Conservation (phyloP, 2,888 invertebrate genomes). For the Drosophila tanythrix region DNA sequence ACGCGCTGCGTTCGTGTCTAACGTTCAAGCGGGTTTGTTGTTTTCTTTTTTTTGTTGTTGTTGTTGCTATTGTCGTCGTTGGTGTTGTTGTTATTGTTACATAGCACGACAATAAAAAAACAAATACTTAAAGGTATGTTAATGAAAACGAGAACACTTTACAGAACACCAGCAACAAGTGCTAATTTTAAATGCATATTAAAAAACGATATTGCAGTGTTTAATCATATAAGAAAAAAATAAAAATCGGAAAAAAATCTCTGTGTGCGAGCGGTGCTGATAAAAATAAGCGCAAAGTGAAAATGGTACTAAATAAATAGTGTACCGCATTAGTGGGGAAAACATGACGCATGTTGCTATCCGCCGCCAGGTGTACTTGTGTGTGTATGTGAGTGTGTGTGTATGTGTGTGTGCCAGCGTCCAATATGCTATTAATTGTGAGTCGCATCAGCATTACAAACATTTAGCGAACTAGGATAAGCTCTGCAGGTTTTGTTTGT, state of each 20-base stretch:
- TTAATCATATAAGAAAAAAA: conserved; percentile 20
- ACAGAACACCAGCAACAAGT: conserved; percentile 37
- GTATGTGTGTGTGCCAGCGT: conserved; percentile 32
- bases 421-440: conserved; percentile 30
- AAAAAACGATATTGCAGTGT: conserved; percentile 27
- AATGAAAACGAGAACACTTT: conserved; percentile 49
- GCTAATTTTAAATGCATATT: conserved; percentile 43
- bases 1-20: conserved; percentile 43
- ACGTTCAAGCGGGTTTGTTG: conserved; percentile 55
- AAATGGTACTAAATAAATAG: conserved; percentile 57
- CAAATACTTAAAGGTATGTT: conserved; percentile 69
- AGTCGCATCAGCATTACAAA: conserved; percentile 1
- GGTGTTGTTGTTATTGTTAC: conserved; percentile 52
- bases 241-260: conserved; percentile 18
- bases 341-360: conserved; percentile 68
- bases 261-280: conserved; percentile 26
- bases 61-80: conserved; percentile 1
- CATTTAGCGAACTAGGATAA: conserved; percentile 13
- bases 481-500: conserved; percentile 1
- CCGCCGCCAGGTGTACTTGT: conserved; percentile 41
- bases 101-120: conserved; percentile 62
- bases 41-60: conserved; percentile 59
- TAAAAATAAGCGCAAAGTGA: conserved; percentile 53
- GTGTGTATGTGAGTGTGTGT: conserved; percentile 27
- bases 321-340: conserved; percentile 51